Evolutionary conservation across 2,888 invertebrate genomes (phyloP).

Genomic region (Morinoia aosen): DNA sequence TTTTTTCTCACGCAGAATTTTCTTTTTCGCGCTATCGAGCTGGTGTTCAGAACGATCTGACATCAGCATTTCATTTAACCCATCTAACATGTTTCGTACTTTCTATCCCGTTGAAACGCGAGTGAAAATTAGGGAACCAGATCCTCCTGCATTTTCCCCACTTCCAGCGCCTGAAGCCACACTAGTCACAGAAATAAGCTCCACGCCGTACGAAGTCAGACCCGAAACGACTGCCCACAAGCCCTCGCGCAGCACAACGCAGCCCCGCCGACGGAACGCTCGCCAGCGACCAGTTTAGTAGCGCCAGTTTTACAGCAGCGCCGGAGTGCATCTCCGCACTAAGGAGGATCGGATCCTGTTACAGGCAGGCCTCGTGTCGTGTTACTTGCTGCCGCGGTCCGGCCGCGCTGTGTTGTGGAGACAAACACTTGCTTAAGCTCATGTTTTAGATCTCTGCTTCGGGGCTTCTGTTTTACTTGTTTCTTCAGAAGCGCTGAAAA

Average conservation of each 20-base stretch:
- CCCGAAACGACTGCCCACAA: background rate
- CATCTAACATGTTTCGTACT: too few relatives aligned
- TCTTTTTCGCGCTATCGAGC: too few relatives aligned
- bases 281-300: background rate
- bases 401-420: background rate
- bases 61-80: too few relatives aligned
- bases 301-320: background rate
- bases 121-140: background rate
- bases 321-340: background rate
- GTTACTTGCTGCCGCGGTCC: background rate
- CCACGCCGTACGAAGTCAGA: background rate
- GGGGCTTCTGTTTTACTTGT: background rate
- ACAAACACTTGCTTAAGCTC: background rate
- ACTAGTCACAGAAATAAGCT: background rate
- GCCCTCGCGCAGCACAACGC: background rate
- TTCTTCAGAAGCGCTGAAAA: background rate
- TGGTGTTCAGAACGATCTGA: too few relatives aligned
- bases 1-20: too few relatives aligned
- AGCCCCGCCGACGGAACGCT: background rate
- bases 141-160: background rate
- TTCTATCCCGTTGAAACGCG: background rate
- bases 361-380: background rate
- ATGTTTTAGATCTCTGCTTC: background rate
- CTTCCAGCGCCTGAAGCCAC: background rate
- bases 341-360: background rate